A percentile compares a stretch with the other conserved stretches of the same genome.
Evolutionary conservation across 1,140 invertebrate genomes (phyloP).

Genomic region (Diachasma alloeum): DNA sequence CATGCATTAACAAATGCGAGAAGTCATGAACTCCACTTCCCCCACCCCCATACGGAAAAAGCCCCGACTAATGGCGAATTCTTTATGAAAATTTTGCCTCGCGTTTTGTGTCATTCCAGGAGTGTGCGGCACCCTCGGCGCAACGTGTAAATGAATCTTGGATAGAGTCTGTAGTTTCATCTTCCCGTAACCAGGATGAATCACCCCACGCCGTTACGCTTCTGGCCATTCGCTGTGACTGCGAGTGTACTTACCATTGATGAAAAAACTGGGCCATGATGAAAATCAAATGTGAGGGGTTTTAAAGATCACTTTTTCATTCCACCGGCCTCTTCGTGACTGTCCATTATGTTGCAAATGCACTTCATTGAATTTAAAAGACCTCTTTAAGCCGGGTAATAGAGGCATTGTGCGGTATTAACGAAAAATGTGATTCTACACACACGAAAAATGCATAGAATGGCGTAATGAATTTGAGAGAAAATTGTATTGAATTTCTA

Average conservation of each 20-base stretch:
- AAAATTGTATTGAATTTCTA: too few relatives aligned
- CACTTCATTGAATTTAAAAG: not conserved
- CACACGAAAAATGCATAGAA: too few relatives aligned
- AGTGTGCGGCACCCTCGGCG: not conserved
- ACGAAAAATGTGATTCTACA: too few relatives aligned
- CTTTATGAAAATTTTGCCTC: not conserved
- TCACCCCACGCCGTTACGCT: not conserved
- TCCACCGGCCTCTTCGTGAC: not conserved
- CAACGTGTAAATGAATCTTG: slow-evolving; percentile 10
- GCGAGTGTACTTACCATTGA: slow-evolving; percentile 1
- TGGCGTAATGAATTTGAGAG: too few relatives aligned
- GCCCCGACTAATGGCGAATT: not conserved
- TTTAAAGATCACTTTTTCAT: not conserved
- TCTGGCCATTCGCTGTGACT: not conserved
- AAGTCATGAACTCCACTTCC: not conserved
- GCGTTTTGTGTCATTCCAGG: not conserved
- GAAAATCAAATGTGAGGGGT: not conserved
- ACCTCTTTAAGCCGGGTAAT: too few relatives aligned
- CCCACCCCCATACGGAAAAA: not conserved
- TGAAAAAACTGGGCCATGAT: not conserved
- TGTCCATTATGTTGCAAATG: not conserved
- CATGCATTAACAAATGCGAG: not conserved
- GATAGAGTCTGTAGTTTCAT: not conserved
- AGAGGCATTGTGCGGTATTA: too few relatives aligned
- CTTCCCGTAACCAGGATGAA: not conserved